These are phyloP conservation scores for Cisticola juncidis DNA, from an alignment of 2,113 vertebrate genomes.

Conservation along the genomic window DNA sequence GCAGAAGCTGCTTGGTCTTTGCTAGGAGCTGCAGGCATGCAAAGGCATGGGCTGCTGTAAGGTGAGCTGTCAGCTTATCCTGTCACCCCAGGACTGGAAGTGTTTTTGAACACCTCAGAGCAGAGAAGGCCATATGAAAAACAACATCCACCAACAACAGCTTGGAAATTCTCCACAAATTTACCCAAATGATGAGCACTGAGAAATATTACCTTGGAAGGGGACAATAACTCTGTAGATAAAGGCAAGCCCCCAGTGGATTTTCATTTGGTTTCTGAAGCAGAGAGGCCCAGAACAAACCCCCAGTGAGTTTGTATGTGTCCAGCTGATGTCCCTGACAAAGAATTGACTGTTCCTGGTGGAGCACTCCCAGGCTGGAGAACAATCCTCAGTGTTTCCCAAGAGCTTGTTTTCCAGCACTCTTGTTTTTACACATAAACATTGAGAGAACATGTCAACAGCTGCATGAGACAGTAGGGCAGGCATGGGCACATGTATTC, in stretches of 20 bases:
- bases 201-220: background rate
- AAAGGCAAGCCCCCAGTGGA: background rate
- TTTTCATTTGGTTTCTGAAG: background rate
- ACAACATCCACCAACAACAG: background rate
- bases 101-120: background rate
- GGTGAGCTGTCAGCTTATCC: background rate
- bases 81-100: background rate
- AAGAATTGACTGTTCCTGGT: slow-evolving; percentile 15
- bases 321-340: slow-evolving; percentile 26
- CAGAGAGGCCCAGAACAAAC: slow-evolving; percentile 14
- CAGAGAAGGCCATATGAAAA: background rate
- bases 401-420: slow-evolving; percentile 5
- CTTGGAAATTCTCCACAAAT: background rate
- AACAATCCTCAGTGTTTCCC: slow-evolving; percentile 21
- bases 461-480: background rate
- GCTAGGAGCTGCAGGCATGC: background rate
- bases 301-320: background rate
- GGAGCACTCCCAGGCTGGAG: background rate
- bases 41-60: background rate
- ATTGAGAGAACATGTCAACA: background rate
- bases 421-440: background rate
- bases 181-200: too few relatives aligned
- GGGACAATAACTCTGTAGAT: background rate
- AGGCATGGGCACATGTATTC: background rate
- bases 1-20: background rate